Evolutionary conservation across 2,888 invertebrate species (phyloP).

Genomic region (Cecidostiba fungosa): DNA sequence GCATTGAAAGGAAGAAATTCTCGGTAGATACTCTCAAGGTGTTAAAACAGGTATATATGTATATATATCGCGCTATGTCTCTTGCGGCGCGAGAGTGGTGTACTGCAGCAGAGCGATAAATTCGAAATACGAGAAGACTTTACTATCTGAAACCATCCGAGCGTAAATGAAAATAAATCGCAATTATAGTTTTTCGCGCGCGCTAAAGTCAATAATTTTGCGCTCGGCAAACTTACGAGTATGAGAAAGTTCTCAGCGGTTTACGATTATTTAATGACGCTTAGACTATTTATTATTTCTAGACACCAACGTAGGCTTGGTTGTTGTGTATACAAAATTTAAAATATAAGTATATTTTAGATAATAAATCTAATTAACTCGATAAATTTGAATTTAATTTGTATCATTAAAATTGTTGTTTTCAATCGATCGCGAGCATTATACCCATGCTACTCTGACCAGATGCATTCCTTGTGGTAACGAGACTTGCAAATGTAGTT

Average conservation of each 20-base stretch:
- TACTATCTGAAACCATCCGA: slow-evolving; percentile 41
- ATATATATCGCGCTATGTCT: slow-evolving; percentile 57
- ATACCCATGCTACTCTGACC: too few relatives aligned
- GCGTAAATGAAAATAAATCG: slow-evolving; percentile 62
- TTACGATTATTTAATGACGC: slow-evolving; percentile 47
- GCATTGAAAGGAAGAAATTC: slow-evolving; percentile 61
- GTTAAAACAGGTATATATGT: slow-evolving; percentile 57
- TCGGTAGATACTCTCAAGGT: slow-evolving; percentile 60
- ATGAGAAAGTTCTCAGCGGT: slow-evolving; percentile 34
- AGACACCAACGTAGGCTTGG: neutral
- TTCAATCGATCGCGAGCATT: too few relatives aligned
- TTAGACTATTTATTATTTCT: slow-evolving; percentile 29
- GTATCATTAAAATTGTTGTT: neutral
- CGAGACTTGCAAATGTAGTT: slow-evolving; percentile 25
- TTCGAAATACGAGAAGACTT: slow-evolving; percentile 61
- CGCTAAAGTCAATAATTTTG: slow-evolving; percentile 31
- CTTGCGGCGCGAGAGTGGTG: slow-evolving; percentile 15
- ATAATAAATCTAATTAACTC: neutral
- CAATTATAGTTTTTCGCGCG: slow-evolving; percentile 57
- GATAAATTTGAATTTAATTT: neutral
- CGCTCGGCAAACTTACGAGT: slow-evolving; percentile 40
- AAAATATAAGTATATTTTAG: neutral
- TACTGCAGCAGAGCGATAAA: slow-evolving; percentile 53
- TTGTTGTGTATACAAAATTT: neutral
- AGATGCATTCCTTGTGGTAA: neutral